Evolutionary conservation across 2,888 invertebrate genomes (phyloP).

Genomic region (Hanleya hanleyi): DNA sequence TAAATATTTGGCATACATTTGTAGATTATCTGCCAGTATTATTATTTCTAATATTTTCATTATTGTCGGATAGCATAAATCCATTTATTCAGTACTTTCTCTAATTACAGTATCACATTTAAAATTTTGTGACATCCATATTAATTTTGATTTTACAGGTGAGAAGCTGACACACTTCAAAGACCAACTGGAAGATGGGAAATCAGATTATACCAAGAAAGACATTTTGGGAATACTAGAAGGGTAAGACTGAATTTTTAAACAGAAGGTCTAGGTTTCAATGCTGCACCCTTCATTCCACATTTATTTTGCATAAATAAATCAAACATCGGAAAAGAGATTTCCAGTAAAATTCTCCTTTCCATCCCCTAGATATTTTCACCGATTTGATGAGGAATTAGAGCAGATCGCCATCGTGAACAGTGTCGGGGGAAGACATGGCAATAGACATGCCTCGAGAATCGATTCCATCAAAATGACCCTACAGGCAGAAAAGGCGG

Average conservation of each 20-base stretch:
- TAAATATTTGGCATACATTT: no score
- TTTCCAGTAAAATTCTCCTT: no score
- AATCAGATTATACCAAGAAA: conserved; percentile 78
- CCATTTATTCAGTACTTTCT: no score
- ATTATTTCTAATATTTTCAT: no score
- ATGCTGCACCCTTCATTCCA: no score
- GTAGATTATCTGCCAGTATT: no score
- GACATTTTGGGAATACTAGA: conserved; percentile 73
- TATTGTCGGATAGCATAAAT: no score
- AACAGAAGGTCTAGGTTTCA: no score
- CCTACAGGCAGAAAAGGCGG: conserved; percentile 82
- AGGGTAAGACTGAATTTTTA: conserved; percentile 58
- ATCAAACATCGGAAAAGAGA: no score
- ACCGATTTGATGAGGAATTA: conserved; percentile 84
- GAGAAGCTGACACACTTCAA: conserved; percentile 88
- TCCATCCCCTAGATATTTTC: conserved; percentile 76
- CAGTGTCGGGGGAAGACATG: conserved; percentile 83
- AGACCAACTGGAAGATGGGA: conserved; percentile 78
- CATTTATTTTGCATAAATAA: no score
- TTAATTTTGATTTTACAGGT: conserved; percentile 74
- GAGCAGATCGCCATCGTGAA: conserved; percentile 86
- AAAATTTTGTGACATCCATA: conserved; percentile 64
- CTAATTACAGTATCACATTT: not conserved
- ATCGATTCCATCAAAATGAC: conserved; percentile 86
- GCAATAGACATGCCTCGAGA: conserved; percentile 85